phyloP scores from a whole-genome alignment of 2,888 invertebrate species.

The Macrosoma leucophasiata region DNA sequence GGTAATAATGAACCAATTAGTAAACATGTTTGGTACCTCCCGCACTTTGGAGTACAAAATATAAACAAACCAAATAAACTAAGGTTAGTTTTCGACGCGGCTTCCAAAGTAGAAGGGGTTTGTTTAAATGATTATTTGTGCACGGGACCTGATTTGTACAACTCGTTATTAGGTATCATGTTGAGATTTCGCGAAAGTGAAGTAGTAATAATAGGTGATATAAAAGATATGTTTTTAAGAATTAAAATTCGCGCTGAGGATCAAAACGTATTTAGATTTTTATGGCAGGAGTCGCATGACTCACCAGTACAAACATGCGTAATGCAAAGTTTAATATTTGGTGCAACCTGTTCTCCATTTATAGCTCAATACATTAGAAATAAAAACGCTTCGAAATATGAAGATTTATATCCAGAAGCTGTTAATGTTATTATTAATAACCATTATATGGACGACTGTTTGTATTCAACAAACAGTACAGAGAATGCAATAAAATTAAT shows the following conservation, averaged over 20 bases:
- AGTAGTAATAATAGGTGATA: constrained; percentile 14
- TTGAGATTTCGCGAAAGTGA: no score
- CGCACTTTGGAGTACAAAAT: constrained; percentile 23
- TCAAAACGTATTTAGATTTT: constrained; percentile 11
- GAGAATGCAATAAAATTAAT: no score
- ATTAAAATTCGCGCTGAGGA: constrained; percentile 16
- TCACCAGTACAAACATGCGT: not conserved
- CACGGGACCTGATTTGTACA: constrained; percentile 21
- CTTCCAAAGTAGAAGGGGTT: constrained; percentile 15
- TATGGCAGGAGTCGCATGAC: constrained; percentile 20
- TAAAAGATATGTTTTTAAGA: constrained; percentile 19
- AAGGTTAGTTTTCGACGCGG: constrained; percentile 23
- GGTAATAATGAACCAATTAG: constrained; percentile 13
- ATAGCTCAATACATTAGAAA: constrained; percentile 24
- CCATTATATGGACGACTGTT: no score
- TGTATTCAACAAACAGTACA: no score
- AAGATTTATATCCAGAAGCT: no score
- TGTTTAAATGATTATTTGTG: constrained; percentile 17
- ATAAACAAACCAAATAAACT: constrained; percentile 23
- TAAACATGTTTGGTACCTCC: constrained; percentile 18
- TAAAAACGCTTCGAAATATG: constrained; percentile 2
- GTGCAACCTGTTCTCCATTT: constrained; percentile 23
- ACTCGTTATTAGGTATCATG: constrained; percentile 22
- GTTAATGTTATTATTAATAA: no score
- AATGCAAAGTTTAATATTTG: constrained; percentile 22